Evolutionary conservation across 2,888 invertebrate genomes (phyloP), one percentile per base, ranked within the genome.

Genomic region (Pyrrhia umbra): DNA sequence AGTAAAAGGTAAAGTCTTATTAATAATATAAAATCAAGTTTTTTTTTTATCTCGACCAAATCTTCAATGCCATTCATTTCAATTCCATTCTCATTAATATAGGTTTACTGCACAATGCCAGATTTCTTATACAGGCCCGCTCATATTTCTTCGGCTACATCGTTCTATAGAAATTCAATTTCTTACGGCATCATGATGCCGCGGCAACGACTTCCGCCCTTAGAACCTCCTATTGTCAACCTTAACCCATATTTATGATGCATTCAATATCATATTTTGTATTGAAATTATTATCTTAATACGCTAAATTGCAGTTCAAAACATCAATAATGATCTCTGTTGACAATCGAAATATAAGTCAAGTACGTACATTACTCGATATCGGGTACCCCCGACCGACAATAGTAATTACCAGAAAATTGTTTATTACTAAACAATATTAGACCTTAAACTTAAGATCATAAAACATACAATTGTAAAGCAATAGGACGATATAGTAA

Each of bases 271-370:
- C 20, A 27, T 13, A 2, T 2, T n/a, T 16, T 42, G n/a, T 56
- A 20, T 15, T 39, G 10, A 18, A 34, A 40, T 16, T 43, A 34
- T 16, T 20, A 39, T 62, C 18, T n/a, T 6, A 20, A 34, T 34
- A 34, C 34, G 34, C 34, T 34, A n/a, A 34, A 34, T 5, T 34
- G 34, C 37, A 37, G 37, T 37, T n/a, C 15, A 15, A 37, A 6
- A 15, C 8, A 15, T 15, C 37, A 15, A 37, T 37, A 37, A 37
- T 37, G 15, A 37, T 37, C 23, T 23, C 15, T 37, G n/a, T 42
- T 73, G 56, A 40, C 43, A 50, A 25, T 50, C 20, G 1, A 55
- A 72, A 73, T 46, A 25, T 55, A 49, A 56, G 67, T 73, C 56
- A 66, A 68, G 68, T 34, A 40, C 72, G 45, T 23, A 8, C 39